Evolutionary conservation across 2,888 invertebrate species (phyloP), one percentile per base, ranked within the genome.

Genomic region (Meiosimyza decipiens): DNA sequence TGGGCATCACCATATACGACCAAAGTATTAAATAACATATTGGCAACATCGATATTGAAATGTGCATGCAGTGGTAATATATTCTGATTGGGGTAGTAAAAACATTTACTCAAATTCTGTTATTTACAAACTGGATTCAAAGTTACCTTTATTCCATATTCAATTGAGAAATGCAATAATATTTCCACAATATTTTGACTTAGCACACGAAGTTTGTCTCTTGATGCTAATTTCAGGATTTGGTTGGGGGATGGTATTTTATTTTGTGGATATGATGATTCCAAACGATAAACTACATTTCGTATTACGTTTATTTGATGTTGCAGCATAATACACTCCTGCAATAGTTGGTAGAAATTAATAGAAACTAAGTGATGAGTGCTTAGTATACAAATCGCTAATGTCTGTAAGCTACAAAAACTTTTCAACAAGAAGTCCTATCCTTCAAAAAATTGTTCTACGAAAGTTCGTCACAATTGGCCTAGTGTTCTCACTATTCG

Each of bases 291-390:
- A 85, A 95, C 90, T 22, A 95, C 92, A 81, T 92, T 92, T 68
- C 91, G 90, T 54, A 96, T 93, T 0, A 95, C 91, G 86, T 97
- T 97, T 71, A 96, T 87, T 86, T 97, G 97, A 77, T 95, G 93
- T 87, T 97, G 97, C 65, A 96, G 90, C 79, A 94, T 93, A 80
- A 95, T 91, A 82, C 96, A 96, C 87, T 96, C 96, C 90, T 94
- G 85, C 80, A 84, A 71, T 65, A 63, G 40, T 13, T 50, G 12
- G 57, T 54, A 18, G 60, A 55, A 55, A 71, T 50, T n/a, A n/a
- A 18, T 60, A 9, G 40, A 40, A 60, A 7, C 18, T n/a, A 69
- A 49, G 12, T 28, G 4, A 4, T 28, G 28, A 28, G 28, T 28
- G 28, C 0, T 28, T 4, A 3, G 28, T 28, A 3, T 3, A 2